Evolutionary conservation across 2,888 invertebrate genomes (phyloP).

Genomic region (Clunio marinus): DNA sequence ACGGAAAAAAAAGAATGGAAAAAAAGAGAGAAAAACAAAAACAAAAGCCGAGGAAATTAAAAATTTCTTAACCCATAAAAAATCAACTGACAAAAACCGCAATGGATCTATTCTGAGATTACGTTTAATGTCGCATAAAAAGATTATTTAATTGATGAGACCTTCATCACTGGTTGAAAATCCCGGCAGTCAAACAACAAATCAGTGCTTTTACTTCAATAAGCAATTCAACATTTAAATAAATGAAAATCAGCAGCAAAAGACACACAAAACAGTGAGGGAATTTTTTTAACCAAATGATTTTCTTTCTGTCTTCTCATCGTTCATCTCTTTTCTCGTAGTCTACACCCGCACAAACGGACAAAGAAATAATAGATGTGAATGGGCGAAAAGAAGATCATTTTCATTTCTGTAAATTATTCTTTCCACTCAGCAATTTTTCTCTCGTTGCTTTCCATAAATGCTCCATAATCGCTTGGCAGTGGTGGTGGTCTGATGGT

Average conservation of each 20-base stretch:
- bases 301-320: no score
- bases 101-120: not conserved
- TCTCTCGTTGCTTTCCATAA: slow-evolving; percentile 1
- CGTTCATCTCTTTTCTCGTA: no score
- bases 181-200: no score
- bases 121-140: not conserved
- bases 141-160: no score
- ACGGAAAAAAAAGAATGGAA: not conserved
- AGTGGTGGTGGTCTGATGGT: not conserved
- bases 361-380: not conserved
- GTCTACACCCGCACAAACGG: not conserved
- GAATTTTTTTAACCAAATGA: not conserved
- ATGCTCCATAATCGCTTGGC: not conserved
- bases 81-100: slow-evolving; percentile 13
- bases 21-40: not conserved
- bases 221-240: not conserved
- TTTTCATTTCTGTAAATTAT: not conserved
- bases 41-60: slow-evolving; percentile 25
- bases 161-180: not conserved
- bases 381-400: not conserved
- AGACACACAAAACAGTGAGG: no score
- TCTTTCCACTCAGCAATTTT: slow-evolving; percentile 3
- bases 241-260: not conserved
- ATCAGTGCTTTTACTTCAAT: not conserved
- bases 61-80: slow-evolving; percentile 36